phyloP scores from a whole-genome alignment of 2,113 vertebrate species.

The Cercopithecus mona region DNA sequence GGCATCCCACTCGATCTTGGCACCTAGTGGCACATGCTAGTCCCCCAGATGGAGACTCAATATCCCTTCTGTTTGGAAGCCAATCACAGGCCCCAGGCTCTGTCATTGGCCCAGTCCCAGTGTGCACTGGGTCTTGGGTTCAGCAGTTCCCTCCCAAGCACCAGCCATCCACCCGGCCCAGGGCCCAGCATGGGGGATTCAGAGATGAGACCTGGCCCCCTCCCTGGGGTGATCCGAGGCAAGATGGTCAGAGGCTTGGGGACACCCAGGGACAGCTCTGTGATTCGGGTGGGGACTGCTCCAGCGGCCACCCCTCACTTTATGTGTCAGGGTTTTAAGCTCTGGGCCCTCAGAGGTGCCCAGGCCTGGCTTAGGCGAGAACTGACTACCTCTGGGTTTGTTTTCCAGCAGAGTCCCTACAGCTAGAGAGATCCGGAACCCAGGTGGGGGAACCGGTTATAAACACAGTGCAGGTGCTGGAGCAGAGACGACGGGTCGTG shows the following conservation, averaged over 20 bases:
- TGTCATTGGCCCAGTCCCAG: background rate
- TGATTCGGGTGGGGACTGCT: accelerated
- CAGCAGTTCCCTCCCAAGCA: background rate
- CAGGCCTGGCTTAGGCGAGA: background rate
- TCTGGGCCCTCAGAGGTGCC: background rate
- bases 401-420: background rate
- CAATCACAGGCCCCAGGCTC: no score
- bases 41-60: background rate
- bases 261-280: no score
- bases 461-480: background rate
- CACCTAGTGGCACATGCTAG: background rate
- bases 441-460: background rate
- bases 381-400: background rate
- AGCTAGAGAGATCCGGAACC: background rate
- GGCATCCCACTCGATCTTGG: background rate
- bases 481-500: no score
- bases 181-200: accelerated
- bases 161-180: background rate
- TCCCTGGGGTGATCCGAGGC: background rate
- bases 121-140: background rate
- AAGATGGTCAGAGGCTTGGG: background rate
- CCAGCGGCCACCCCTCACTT: background rate
- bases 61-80: background rate
- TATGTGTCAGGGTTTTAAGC: no score
- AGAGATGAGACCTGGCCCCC: background rate